These are phyloP conservation scores for Heterodera carotae DNA, from an alignment of 1,140 invertebrate species.

Conservation along the genomic window DNA sequence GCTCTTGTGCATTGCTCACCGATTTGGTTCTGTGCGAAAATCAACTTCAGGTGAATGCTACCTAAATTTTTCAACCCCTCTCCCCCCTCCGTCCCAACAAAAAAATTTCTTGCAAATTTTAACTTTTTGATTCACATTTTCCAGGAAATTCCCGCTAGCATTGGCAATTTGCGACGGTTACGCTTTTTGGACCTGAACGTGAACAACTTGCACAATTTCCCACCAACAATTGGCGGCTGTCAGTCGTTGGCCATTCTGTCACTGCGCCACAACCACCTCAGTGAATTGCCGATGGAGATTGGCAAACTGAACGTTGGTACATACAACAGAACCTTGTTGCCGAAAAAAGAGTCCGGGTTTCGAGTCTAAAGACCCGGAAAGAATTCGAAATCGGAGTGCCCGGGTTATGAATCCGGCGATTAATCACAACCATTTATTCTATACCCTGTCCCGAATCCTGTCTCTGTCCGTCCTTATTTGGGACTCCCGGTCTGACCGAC, in stretches of 20 bases:
- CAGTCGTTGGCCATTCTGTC: conserved; percentile 82
- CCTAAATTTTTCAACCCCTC: background rate
- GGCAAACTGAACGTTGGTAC: conserved; percentile 75
- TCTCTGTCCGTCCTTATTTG: too few species aligned
- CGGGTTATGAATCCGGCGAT: too few species aligned
- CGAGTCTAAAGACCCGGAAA: too few species aligned
- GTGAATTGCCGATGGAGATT: conserved; percentile 84
- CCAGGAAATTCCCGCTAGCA: conserved; percentile 81
- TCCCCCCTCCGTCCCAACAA: too few species aligned
- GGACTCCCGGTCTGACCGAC: too few species aligned
- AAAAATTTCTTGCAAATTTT: too few species aligned
- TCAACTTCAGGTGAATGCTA: conserved; percentile 65
- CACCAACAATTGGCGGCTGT: conserved; percentile 73
- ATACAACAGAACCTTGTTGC: too few species aligned
- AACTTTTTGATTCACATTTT: conserved; percentile 11
- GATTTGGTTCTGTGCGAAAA: conserved; percentile 97
- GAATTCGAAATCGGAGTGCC: too few species aligned
- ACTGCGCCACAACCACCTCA: conserved; percentile 89
- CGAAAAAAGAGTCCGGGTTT: too few species aligned
- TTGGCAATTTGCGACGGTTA: conserved; percentile 86
- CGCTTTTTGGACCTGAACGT: conserved; percentile 87
- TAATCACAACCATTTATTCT: too few species aligned
- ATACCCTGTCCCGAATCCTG: too few species aligned
- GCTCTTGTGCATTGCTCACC: conserved; percentile 88
- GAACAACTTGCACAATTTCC: conserved; percentile 84